Conservation (phyloP, 2,888 invertebrate genomes). For the Acrocyrtus sp. region DNA sequence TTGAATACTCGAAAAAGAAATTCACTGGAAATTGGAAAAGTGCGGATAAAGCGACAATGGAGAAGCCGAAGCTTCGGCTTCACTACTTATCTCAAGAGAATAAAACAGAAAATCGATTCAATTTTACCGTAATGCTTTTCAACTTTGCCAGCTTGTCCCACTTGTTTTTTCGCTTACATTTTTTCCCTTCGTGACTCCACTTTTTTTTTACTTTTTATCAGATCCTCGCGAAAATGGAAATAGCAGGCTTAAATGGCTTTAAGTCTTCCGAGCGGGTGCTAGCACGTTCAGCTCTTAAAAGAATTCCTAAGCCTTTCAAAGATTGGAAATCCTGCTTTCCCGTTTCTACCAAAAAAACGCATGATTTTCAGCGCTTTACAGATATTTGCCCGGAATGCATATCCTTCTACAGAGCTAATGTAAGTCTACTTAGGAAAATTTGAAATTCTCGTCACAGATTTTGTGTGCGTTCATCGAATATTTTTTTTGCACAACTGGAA, state of each 20-base stretch:
- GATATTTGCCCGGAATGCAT: not conserved
- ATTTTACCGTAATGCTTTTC: slow-evolving; percentile 31
- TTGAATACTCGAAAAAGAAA: too few species aligned
- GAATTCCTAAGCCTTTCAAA: slow-evolving; percentile 37
- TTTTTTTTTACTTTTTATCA: not conserved
- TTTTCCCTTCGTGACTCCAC: not conserved
- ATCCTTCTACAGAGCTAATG: too few species aligned
- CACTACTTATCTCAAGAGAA: slow-evolving; percentile 19
- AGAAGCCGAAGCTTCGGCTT: slow-evolving; percentile 8
- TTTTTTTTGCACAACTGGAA: too few species aligned
- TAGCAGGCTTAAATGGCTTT: slow-evolving; percentile 23
- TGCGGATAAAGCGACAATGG: slow-evolving; percentile 25
- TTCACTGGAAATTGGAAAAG: not conserved
- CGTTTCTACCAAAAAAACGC: not conserved
- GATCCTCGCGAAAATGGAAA: slow-evolving; percentile 7
- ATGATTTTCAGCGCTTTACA: not conserved
- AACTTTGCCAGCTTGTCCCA: not conserved
- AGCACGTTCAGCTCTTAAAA: slow-evolving; percentile 26
- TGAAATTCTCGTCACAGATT: too few species aligned
- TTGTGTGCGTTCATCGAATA: too few species aligned
- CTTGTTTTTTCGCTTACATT: not conserved
- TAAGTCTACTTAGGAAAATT: too few species aligned
- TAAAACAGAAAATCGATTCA: slow-evolving; percentile 39
- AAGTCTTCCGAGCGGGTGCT: slow-evolving; percentile 16
- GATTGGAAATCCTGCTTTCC: slow-evolving; percentile 24